phyloP scores from a whole-genome alignment of 2,888 invertebrate species.

The Cabera pusaria region DNA sequence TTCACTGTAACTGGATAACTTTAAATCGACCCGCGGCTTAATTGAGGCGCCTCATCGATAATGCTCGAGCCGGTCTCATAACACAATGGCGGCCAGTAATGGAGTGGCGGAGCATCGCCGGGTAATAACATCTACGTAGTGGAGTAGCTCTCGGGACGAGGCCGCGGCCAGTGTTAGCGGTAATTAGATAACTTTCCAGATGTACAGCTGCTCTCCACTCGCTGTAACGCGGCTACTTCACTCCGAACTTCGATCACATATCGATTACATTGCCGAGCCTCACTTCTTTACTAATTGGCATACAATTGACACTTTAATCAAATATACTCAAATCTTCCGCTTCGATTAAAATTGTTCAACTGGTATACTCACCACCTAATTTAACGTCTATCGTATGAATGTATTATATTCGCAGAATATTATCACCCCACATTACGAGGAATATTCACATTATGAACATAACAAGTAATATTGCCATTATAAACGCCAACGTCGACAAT shows the following conservation, averaged over 20 bases:
- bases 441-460: slow-evolving; percentile 31
- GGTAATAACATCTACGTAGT: slow-evolving; percentile 37
- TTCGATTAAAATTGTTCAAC: too few relatives aligned
- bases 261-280: slow-evolving; percentile 2
- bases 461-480: slow-evolving; percentile 40
- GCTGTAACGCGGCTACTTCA: slow-evolving; percentile 40
- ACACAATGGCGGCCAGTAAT: slow-evolving; percentile 37
- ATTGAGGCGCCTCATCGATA: slow-evolving; percentile 15
- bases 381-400: too few relatives aligned
- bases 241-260: slow-evolving; percentile 23
- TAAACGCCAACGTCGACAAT: slow-evolving; percentile 44
- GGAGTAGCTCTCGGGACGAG: slow-evolving; percentile 39
- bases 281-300: slow-evolving; percentile 20
- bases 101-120: slow-evolving; percentile 32
- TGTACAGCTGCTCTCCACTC: slow-evolving; percentile 43
- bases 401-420: too few relatives aligned
- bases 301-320: slow-evolving; percentile 2
- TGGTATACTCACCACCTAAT: too few relatives aligned
- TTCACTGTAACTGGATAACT: slow-evolving; percentile 11
- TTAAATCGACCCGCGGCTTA: slow-evolving; percentile 10
- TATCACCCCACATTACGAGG: slow-evolving; percentile 9
- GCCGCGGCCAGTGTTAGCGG: slow-evolving; percentile 52
- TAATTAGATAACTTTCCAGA: slow-evolving; percentile 66
- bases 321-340: too few relatives aligned
- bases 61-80: slow-evolving; percentile 23